phyloP scores from a whole-genome alignment of 2,797 vertebrate genomes.

The Aulostomus chinensis region DNA sequence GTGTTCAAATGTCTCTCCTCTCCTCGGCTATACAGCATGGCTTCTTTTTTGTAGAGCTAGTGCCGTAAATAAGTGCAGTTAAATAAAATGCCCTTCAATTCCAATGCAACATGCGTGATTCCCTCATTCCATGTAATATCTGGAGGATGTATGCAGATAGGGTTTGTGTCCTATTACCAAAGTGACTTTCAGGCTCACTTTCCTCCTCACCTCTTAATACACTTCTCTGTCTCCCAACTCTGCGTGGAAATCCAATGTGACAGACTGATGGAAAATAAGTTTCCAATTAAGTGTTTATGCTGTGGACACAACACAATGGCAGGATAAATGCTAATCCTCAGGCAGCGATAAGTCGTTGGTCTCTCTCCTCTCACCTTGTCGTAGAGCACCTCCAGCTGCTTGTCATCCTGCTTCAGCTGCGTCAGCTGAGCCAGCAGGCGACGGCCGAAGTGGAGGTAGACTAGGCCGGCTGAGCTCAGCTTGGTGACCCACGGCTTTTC shows the following conservation, averaged over 20 bases:
- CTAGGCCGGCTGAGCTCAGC: conserved; percentile 93
- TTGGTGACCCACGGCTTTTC: conserved; percentile 92
- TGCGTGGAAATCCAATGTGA: background rate
- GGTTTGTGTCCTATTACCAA: background rate
- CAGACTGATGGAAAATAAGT: conserved; percentile 1
- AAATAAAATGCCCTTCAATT: no score
- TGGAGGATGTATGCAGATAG: no score
- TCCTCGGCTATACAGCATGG: no score
- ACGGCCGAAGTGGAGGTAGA: conserved; percentile 91
- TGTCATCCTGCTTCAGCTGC: conserved; percentile 76
- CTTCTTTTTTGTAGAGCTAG: no score
- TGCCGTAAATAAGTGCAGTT: no score
- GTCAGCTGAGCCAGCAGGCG: conserved; percentile 83
- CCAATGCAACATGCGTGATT: no score
- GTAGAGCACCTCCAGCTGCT: conserved; percentile 80
- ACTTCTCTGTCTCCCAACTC: background rate
- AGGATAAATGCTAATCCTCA: background rate
- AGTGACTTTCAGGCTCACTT: background rate
- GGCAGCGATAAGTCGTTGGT: no score
- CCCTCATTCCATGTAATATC: no score
- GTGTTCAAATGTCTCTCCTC: no score
- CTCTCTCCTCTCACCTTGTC: conserved; percentile 83
- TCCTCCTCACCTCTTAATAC: no score
- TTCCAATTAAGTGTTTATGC: conserved; percentile 3
- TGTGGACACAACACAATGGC: conserved; percentile 23